A percentile compares a stretch with the other conserved stretches of the same genome.
Conservation (phyloP, 92 coral and sea anemone genomes). For the Plumapathes pennacea region DNA sequence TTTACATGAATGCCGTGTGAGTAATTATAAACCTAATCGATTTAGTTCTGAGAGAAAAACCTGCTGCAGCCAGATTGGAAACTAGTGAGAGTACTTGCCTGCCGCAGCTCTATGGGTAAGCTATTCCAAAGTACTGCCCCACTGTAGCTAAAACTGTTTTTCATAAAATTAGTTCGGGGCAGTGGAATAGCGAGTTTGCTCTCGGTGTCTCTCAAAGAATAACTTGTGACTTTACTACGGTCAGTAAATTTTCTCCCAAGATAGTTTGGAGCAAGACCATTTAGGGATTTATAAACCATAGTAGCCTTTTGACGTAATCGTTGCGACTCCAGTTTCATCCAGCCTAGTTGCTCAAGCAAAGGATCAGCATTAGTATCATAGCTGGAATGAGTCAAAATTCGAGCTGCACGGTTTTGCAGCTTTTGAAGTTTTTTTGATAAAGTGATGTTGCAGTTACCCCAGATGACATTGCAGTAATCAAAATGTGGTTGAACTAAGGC, state of each 20-base stretch:
- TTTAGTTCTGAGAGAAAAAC: no score
- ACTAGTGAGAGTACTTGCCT: no score
- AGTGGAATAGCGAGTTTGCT: conserved; percentile 17
- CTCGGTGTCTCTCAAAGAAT: conserved; percentile 23
- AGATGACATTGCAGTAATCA: conserved; percentile 1
- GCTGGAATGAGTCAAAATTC: no score
- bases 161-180: conserved; percentile 22
- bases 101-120: no score
- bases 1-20: no score
- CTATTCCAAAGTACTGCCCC: conserved; percentile 20
- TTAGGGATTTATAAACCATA: conserved; percentile 46
- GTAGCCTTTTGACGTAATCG: conserved; percentile 33
- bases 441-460: conserved; percentile 1
- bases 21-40: no score
- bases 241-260: conserved; percentile 24
- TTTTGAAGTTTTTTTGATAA: conserved; percentile 10
- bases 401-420: conserved; percentile 36
- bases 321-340: conserved; percentile 33
- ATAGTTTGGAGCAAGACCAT: conserved; percentile 40
- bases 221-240: conserved; percentile 14
- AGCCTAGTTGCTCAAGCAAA: conserved; percentile 24
- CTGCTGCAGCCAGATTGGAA: no score
- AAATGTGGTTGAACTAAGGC: conserved; percentile 9
- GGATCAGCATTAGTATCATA: conserved; percentile 38
- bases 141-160: conserved; percentile 9